Conservation (phyloP, 2,113 vertebrate species). For the Chiloscyllium plagiosum region DNA sequence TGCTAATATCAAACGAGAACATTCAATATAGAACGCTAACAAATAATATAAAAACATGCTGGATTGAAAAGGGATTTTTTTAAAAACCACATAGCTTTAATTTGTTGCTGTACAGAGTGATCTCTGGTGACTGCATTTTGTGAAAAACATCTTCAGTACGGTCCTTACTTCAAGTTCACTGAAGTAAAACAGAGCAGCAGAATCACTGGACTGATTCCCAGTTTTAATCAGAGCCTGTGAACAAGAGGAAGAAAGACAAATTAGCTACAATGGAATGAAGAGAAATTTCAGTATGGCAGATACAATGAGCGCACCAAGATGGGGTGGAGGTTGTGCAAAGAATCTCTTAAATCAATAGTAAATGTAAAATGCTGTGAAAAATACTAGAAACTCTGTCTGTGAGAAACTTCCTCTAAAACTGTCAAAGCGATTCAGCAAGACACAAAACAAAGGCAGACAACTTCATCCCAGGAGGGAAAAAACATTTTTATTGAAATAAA, state of each 20-base stretch:
- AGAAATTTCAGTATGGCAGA: not conserved
- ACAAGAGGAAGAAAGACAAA: constrained; percentile 27
- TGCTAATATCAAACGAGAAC: not conserved
- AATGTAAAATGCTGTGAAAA: not conserved
- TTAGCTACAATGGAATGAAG: not conserved
- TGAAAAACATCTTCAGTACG: not conserved
- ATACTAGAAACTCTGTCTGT: not conserved
- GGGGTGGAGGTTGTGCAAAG: not conserved
- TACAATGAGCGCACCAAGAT: not conserved
- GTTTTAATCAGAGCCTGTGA: constrained; percentile 66
- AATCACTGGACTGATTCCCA: constrained; percentile 67
- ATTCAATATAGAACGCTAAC: not conserved
- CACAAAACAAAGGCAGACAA: not conserved
- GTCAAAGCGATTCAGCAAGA: not conserved
- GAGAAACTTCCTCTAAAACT: not conserved
- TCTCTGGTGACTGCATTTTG: not conserved
- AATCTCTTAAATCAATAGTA: not conserved
- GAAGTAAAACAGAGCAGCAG: constrained; percentile 75
- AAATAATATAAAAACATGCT: not conserved
- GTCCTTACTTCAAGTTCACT: constrained; percentile 55
- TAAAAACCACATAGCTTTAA: not conserved
- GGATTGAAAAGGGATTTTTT: not conserved
- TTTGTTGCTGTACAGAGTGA: not conserved
- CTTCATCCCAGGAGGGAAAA: not conserved
- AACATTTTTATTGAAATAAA: constrained; percentile 5